phyloP scores from a whole-genome alignment of 2,888 invertebrate genomes.

The Eudasyphora cyanicolor region DNA sequence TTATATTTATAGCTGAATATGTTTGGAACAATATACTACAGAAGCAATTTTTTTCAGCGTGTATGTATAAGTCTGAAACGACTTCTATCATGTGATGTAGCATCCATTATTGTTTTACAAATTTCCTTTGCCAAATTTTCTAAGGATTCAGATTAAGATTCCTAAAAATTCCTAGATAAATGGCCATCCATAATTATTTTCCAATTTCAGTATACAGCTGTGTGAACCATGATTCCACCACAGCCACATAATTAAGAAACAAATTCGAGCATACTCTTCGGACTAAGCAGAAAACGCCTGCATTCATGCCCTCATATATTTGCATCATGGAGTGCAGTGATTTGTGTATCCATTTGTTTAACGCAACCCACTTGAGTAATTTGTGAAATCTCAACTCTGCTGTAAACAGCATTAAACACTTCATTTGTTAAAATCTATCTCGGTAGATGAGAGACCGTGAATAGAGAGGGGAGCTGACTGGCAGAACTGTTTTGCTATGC shows the following conservation, averaged over 20 bases:
- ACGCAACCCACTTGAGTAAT: slow-evolving; percentile 23
- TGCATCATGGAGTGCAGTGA: not conserved
- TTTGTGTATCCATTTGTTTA: slow-evolving; percentile 23
- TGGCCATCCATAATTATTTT: too few relatives aligned
- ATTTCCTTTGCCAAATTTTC: too few relatives aligned
- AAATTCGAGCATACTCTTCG: not conserved
- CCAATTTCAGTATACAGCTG: too few relatives aligned
- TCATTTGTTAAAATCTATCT: slow-evolving; percentile 25
- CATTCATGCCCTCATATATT: not conserved
- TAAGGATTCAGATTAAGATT: too few relatives aligned
- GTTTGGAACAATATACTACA: too few relatives aligned
- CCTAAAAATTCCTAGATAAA: too few relatives aligned
- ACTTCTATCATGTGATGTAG: too few relatives aligned
- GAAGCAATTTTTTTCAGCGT: too few relatives aligned
- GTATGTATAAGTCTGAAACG: too few relatives aligned
- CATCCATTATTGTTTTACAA: too few relatives aligned
- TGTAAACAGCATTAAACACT: slow-evolving; percentile 38
- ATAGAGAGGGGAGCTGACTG: not conserved
- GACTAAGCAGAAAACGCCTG: not conserved
- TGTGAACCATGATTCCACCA: not conserved
- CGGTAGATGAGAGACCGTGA: not conserved
- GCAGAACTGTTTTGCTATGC: too few relatives aligned
- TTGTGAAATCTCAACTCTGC: slow-evolving; percentile 19
- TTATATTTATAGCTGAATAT: too few relatives aligned
- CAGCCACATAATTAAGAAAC: not conserved